Conservation (phyloP, 1,140 invertebrate genomes). For the Contarinia nasturtii region DNA sequence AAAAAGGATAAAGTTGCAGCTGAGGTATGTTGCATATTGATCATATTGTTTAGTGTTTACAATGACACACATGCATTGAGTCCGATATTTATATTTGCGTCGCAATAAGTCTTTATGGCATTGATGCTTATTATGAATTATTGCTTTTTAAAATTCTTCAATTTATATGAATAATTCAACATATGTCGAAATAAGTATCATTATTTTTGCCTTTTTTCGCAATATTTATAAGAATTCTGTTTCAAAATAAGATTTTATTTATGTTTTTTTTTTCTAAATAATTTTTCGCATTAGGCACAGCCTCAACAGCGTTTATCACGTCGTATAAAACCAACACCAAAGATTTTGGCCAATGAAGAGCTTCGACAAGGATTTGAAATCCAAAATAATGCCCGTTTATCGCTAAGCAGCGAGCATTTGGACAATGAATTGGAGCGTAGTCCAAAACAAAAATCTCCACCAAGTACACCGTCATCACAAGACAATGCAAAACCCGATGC, state of each 20-base stretch:
- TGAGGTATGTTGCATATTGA: background rate
- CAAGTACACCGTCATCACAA: background rate
- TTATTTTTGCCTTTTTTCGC: too few relatives aligned
- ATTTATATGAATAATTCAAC: too few relatives aligned
- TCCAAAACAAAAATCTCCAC: conserved; percentile 10
- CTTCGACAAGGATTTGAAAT: conserved; percentile 31
- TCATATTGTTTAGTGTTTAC: background rate
- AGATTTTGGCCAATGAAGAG: conserved; percentile 33
- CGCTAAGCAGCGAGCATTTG: conserved; percentile 17
- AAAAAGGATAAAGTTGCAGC: background rate
- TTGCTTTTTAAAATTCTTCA: too few relatives aligned
- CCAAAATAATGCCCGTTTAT: conserved; percentile 29
- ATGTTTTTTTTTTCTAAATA: background rate
- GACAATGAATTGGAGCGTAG: conserved; percentile 18
- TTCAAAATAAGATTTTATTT: background rate
- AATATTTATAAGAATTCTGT: too few relatives aligned
- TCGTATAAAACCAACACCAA: conserved; percentile 33
- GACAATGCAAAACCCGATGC: conserved; percentile 5
- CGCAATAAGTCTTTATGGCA: too few relatives aligned
- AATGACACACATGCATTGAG: background rate
- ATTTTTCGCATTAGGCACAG: conserved; percentile 2
- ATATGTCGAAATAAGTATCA: too few relatives aligned
- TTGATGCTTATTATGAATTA: too few relatives aligned
- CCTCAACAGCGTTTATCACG: conserved; percentile 24
- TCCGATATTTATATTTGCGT: background rate